phyloP scores from a whole-genome alignment of 2,113 vertebrate species.

The Sinocyclocheilus anophthalmus region DNA sequence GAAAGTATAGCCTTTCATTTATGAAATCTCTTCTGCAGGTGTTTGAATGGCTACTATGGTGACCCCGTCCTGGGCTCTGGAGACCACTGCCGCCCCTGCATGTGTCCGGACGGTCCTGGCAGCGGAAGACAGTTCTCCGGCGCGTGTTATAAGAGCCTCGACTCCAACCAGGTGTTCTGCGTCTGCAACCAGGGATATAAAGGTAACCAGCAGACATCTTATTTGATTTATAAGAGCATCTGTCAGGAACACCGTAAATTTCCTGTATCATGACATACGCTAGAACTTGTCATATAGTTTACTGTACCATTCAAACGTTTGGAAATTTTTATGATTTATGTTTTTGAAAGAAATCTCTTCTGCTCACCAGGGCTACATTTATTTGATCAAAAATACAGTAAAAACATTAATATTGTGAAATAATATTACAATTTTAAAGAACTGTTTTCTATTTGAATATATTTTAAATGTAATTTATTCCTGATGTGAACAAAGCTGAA shows the following conservation, averaged over 20 bases:
- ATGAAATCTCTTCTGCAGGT: conserved; percentile 71
- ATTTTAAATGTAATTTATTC: no score
- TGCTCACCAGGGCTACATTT: background rate
- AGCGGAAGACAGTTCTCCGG: conserved; percentile 88
- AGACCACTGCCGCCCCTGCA: conserved; percentile 92
- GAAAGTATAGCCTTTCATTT: background rate
- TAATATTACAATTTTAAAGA: background rate
- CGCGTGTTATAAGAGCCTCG: conserved; percentile 83
- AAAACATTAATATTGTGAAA: background rate
- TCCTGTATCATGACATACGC: background rate
- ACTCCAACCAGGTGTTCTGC: conserved; percentile 83
- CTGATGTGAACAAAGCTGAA: no score
- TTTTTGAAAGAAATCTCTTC: background rate
- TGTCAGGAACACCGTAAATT: background rate
- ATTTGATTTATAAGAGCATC: conserved; percentile 13
- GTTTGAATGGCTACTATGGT: conserved; percentile 89
- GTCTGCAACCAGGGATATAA: conserved; percentile 85
- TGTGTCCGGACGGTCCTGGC: conserved; percentile 88
- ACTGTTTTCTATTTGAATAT: no score
- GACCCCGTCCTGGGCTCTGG: conserved; percentile 89
- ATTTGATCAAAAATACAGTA: background rate
- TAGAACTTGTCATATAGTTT: background rate
- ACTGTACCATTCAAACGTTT: background rate
- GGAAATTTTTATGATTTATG: no score
- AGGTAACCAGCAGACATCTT: conserved; percentile 73